Evolutionary conservation across 2,888 invertebrate genomes (phyloP).

Genomic region (Hyalella azteca): DNA sequence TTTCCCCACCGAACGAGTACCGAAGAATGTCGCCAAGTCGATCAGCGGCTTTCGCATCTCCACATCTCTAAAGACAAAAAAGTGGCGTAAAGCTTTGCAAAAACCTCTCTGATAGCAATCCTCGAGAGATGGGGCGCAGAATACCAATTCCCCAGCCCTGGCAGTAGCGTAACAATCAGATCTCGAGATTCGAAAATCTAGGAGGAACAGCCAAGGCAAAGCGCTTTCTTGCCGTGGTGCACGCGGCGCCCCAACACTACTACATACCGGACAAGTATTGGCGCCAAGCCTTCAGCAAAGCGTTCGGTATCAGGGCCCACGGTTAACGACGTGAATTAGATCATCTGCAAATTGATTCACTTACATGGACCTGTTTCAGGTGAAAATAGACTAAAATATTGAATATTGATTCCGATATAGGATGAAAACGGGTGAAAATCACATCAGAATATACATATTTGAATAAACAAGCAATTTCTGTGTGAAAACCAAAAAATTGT

Average conservation of each 20-base stretch:
- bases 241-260: neutral
- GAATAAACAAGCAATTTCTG: too few relatives aligned
- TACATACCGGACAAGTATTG: too few relatives aligned
- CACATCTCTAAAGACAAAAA: slow-evolving; percentile 28
- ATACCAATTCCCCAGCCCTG: slow-evolving; percentile 30
- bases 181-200: slow-evolving; percentile 17
- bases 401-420: too few relatives aligned
- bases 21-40: slow-evolving; percentile 24
- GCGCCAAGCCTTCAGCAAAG: neutral
- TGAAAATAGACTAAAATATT: too few relatives aligned
- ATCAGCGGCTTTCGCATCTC: neutral
- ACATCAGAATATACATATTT: too few relatives aligned
- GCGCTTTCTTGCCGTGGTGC: neutral
- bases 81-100: slow-evolving; percentile 12
- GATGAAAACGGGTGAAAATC: too few relatives aligned
- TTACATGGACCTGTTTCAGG: too few relatives aligned
- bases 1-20: neutral
- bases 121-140: slow-evolving; percentile 30
- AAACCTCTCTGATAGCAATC: slow-evolving; percentile 32
- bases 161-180: slow-evolving; percentile 14
- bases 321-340: too few relatives aligned
- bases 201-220: neutral
- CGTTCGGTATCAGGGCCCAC: too few relatives aligned
- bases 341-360: too few relatives aligned
- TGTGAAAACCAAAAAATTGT: too few relatives aligned